phyloP scores from a whole-genome alignment of 2,113 vertebrate species.

The Protomyctophum bolini region DNA sequence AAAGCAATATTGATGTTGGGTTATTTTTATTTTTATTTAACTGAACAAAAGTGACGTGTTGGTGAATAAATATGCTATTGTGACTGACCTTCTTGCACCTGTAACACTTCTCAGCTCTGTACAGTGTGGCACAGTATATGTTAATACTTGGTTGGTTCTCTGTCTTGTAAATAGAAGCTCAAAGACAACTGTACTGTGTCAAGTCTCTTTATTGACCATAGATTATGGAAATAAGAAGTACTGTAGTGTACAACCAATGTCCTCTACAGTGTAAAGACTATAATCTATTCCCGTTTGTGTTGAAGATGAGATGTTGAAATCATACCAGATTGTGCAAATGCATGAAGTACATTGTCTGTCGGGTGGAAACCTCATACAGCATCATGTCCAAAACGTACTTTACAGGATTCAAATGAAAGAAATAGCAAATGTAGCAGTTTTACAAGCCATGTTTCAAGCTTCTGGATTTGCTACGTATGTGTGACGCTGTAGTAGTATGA shows the following conservation, averaged over 20 bases:
- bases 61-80: constrained; percentile 17
- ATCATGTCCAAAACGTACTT: no score
- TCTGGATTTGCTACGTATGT: no score
- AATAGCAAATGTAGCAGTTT: no score
- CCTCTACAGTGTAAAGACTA: background rate
- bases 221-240: background rate
- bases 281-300: background rate
- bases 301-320: no score
- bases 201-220: constrained; percentile 6
- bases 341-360: no score
- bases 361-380: no score
- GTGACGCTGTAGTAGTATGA: no score
- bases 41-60: constrained; percentile 43
- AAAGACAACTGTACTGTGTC: constrained; percentile 48
- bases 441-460: no score
- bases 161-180: background rate
- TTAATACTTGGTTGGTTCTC: constrained; percentile 22
- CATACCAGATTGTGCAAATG: no score
- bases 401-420: no score
- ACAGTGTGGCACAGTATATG: constrained; percentile 8
- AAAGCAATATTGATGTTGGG: constrained; percentile 55
- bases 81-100: constrained; percentile 11
- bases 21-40: constrained; percentile 29
- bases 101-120: constrained; percentile 25
- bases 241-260: background rate